Evolutionary conservation across 1,140 invertebrate species (phyloP).

Genomic region (Doryteuthis pealeii): DNA sequence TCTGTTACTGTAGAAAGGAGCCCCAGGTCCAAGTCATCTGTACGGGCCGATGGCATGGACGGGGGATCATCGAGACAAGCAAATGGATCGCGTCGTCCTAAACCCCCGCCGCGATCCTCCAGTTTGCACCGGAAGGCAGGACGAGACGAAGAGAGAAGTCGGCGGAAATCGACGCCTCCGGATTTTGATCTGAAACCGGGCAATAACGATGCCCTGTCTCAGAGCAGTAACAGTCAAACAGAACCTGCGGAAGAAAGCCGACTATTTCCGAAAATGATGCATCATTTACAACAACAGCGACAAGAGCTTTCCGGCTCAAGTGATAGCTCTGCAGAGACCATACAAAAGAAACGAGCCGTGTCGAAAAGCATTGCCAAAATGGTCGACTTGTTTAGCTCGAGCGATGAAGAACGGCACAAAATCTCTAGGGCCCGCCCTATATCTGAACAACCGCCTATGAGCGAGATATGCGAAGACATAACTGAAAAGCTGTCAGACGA

Average conservation of each 20-base stretch:
- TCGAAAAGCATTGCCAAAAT: constrained; percentile 36
- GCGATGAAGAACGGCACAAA: constrained; percentile 39
- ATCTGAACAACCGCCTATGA: constrained; percentile 18
- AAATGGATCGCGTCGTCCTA: neutral
- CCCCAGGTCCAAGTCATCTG: neutral
- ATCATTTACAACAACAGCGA: constrained; percentile 11
- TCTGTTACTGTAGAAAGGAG: neutral
- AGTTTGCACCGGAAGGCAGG: neutral
- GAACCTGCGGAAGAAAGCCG: constrained; percentile 19
- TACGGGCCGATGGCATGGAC: neutral
- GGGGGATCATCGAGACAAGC: neutral
- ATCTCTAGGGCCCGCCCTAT: constrained; percentile 21
- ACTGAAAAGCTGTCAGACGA: neutral
- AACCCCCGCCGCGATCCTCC: constrained; percentile 2
- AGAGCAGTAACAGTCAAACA: constrained; percentile 10
- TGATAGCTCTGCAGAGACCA: constrained; percentile 35
- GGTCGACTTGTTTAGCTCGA: constrained; percentile 44
- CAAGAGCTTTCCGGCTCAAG: constrained; percentile 29
- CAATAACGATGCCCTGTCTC: constrained; percentile 24
- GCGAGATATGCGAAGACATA: constrained; percentile 12
- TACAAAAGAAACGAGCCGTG: constrained; percentile 23
- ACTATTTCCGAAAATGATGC: constrained; percentile 10
- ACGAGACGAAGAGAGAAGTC: constrained; percentile 14
- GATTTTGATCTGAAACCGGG: constrained; percentile 28
- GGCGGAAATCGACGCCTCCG: constrained; percentile 40